Conservation (phyloP, 35 echinoderm and acorn worm genomes). For the Holothuria glaberrima region DNA sequence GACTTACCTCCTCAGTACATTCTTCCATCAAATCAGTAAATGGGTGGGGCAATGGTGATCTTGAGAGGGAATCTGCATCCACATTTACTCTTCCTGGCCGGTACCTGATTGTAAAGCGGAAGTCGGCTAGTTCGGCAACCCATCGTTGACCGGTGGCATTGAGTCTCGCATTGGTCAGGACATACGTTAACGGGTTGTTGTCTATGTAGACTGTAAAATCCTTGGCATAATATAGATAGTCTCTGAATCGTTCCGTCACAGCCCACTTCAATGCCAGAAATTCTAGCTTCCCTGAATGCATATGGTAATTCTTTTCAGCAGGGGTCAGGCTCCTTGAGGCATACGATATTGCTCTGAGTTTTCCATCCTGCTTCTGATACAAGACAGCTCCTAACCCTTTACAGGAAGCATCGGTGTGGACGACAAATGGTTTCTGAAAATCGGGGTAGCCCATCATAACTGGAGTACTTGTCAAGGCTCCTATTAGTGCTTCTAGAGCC, state of each 20-base stretch:
- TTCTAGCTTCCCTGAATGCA: constrained; percentile 65
- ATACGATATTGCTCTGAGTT: constrained; percentile 34
- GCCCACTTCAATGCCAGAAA: constrained; percentile 65
- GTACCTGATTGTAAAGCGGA: not conserved
- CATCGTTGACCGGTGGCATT: constrained; percentile 55
- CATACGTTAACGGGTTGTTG: constrained; percentile 19
- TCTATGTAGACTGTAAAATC: constrained; percentile 21
- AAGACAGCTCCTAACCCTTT: constrained; percentile 54
- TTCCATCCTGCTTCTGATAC: constrained; percentile 49
- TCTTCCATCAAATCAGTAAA: constrained; percentile 4
- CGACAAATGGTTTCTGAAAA: constrained; percentile 14
- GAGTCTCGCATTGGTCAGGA: constrained; percentile 12
- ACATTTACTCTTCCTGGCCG: too few species aligned
- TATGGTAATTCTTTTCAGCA: constrained; percentile 61
- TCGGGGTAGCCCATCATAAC: not conserved
- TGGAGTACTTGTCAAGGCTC: not conserved
- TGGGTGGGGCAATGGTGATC: not conserved
- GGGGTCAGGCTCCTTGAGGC: not conserved
- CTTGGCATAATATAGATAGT: constrained; percentile 28
- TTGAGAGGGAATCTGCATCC: too few species aligned
- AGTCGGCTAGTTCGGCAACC: constrained; percentile 57
- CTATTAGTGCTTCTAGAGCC: not conserved
- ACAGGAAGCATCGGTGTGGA: constrained; percentile 55
- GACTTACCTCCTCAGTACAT: not conserved
- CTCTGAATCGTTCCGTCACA: constrained; percentile 46